A percentile compares a stretch with the other conserved stretches of the same genome.
Conservation (phyloP, 64 coral and sea anemone species). For the Porites australiensis region DNA sequence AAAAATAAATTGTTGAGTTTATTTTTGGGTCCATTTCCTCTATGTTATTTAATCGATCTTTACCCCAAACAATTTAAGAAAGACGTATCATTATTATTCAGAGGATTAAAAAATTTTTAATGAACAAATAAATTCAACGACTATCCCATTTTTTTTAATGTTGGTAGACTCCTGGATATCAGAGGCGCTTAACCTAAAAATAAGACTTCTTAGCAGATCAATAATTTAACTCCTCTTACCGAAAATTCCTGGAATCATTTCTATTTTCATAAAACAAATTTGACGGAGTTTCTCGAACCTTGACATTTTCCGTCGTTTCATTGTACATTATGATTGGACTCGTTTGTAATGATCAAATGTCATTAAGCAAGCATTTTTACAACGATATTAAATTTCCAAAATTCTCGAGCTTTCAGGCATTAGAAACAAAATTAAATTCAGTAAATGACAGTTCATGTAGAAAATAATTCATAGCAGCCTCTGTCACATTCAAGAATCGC, state of each 20-base stretch:
- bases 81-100: not conserved
- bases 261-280: not conserved
- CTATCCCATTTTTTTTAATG: too few relatives aligned
- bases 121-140: not conserved
- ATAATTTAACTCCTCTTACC: too few relatives aligned
- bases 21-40: not conserved
- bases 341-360: not conserved
- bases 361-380: not conserved
- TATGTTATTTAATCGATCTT: not conserved
- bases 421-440: not conserved
- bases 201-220: not conserved
- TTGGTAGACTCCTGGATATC: not conserved
- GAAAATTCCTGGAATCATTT: too few relatives aligned
- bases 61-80: not conserved
- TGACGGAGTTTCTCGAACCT: not conserved
- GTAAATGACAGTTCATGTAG: not conserved
- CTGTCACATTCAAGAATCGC: too few relatives aligned
- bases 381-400: slow-evolving; percentile 10
- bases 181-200: not conserved
- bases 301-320: not conserved
- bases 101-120: not conserved
- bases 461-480: not conserved
- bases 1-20: not conserved
- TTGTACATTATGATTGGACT: not conserved
- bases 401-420: not conserved